A percentile compares a stretch with the other conserved stretches of the same genome.
These are phyloP conservation scores for Camptogramma bilineatum DNA, from an alignment of 2,888 invertebrate genomes.

Conservation along the genomic window DNA sequence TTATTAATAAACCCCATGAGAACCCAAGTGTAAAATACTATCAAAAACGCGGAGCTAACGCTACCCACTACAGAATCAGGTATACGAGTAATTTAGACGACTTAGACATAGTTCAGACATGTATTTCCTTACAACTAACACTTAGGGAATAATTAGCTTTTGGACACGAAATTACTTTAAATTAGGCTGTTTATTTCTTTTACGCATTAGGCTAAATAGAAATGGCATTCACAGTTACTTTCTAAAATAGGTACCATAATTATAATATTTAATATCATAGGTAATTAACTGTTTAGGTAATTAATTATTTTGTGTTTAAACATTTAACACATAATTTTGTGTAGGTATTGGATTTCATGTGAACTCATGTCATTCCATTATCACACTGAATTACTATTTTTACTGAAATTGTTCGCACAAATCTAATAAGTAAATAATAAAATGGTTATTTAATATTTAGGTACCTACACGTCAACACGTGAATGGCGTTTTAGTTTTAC, in stretches of 20 bases:
- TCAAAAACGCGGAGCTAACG: constrained; percentile 52
- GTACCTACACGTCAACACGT: too few relatives aligned
- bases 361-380: too few relatives aligned
- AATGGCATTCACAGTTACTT: neutral
- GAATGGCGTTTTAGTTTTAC: neutral
- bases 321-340: too few relatives aligned
- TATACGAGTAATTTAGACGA: constrained; percentile 60
- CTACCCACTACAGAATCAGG: constrained; percentile 70
- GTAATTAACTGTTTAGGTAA: too few relatives aligned
- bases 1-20: constrained; percentile 13
- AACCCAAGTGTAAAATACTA: constrained; percentile 29
- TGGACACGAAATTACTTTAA: constrained; percentile 15
- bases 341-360: too few relatives aligned
- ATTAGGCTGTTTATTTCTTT: neutral
- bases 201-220: neutral
- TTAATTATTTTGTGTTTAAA: too few relatives aligned
- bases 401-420: too few relatives aligned
- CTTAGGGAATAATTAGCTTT: constrained; percentile 11
- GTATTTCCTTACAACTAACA: constrained; percentile 71
- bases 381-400: too few relatives aligned
- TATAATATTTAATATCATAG: too few relatives aligned
- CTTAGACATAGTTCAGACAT: constrained; percentile 87
- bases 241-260: too few relatives aligned
- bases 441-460: too few relatives aligned
- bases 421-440: too few relatives aligned